Conservation (phyloP, 2,797 vertebrate genomes). For the Coregonus sp. region DNA sequence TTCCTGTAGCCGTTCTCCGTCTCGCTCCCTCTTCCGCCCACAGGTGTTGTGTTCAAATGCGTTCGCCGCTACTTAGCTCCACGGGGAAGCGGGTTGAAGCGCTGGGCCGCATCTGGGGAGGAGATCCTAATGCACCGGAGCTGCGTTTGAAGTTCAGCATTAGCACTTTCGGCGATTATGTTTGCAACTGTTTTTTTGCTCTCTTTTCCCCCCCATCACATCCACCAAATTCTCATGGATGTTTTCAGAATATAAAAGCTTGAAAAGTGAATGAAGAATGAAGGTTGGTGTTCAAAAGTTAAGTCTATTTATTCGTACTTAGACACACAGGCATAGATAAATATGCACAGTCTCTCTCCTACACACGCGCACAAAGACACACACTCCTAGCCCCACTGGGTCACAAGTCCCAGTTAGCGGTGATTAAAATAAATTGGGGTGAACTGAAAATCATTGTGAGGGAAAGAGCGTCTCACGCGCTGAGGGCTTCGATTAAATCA, state of each 20-base stretch:
- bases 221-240: constrained; percentile 41
- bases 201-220: constrained; percentile 16
- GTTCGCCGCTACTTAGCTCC: constrained; percentile 48
- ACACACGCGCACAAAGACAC: constrained; percentile 14
- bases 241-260: constrained; percentile 20
- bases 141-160: constrained; percentile 65
- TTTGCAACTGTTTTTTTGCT: constrained; percentile 22
- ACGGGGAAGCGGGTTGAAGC: constrained; percentile 36
- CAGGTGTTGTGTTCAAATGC: constrained; percentile 66
- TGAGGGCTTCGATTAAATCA: constrained; percentile 70
- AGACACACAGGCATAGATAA: constrained; percentile 24
- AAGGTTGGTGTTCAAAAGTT: constrained; percentile 35
- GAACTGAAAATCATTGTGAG: constrained; percentile 66
- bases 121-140: constrained; percentile 37
- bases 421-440: constrained; percentile 79
- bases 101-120: constrained; percentile 36
- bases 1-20: constrained; percentile 16
- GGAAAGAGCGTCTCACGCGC: constrained; percentile 63
- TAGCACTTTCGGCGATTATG: constrained; percentile 45
- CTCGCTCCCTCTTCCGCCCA: constrained; percentile 49
- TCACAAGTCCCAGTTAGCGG: constrained; percentile 67
- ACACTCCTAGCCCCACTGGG: constrained; percentile 34
- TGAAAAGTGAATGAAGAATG: constrained; percentile 1
- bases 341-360: neutral
- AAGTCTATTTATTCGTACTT: constrained; percentile 13